Evolutionary conservation across 2,888 invertebrate genomes (phyloP).

Genomic region (Aricia artaxerxes): DNA sequence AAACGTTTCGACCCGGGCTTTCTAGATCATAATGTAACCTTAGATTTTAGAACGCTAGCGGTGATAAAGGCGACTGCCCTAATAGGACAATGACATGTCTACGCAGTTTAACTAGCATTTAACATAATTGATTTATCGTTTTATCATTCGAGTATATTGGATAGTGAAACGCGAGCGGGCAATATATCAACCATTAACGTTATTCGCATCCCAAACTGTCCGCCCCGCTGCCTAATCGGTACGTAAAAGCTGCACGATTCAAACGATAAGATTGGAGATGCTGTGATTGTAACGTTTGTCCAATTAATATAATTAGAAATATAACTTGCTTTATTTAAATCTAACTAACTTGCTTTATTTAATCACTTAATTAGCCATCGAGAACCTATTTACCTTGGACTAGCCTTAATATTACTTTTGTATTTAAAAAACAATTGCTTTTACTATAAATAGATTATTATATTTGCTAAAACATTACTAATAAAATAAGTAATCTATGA

Average conservation of each 20-base stretch:
- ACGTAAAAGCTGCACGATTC: slow-evolving; percentile 38
- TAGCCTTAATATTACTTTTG: too few species aligned
- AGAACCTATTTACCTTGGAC: too few species aligned
- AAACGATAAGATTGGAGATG: neutral
- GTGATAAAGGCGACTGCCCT: slow-evolving; percentile 49
- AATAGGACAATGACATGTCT: slow-evolving; percentile 50
- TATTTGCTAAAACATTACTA: too few species aligned
- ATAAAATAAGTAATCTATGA: neutral
- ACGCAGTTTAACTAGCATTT: slow-evolving; percentile 40
- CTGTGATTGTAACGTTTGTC: neutral
- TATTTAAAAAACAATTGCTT: neutral
- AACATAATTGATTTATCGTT: slow-evolving; percentile 46
- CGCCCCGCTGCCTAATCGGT: slow-evolving; percentile 42
- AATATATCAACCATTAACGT: slow-evolving; percentile 40
- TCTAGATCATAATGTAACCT: slow-evolving; percentile 63
- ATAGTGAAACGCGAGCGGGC: slow-evolving; percentile 39
- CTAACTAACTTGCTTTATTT: neutral
- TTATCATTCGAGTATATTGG: slow-evolving; percentile 41
- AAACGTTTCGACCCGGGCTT: slow-evolving; percentile 44
- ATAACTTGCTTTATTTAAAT: neutral
- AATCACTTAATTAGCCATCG: neutral
- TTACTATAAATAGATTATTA: too few species aligned
- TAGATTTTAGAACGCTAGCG: slow-evolving; percentile 40
- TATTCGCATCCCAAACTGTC: slow-evolving; percentile 33
- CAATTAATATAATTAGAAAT: neutral